Base-by-base conservation (phyloP, 1,140 invertebrate species). In the Protaetia brevitarsis region DNA sequence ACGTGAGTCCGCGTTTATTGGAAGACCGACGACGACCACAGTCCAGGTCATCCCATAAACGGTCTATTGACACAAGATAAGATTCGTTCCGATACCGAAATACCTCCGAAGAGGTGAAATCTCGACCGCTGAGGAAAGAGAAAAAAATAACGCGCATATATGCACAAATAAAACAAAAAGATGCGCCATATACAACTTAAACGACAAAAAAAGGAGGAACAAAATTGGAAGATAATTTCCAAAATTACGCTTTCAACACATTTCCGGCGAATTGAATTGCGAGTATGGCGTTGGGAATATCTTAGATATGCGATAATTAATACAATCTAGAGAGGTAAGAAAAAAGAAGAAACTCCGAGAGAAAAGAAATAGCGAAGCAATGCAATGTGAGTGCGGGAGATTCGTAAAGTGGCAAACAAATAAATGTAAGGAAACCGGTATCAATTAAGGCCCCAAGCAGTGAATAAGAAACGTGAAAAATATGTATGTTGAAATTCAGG, bases 41-140 rank as follows among this genome's bases (percentile, higher is more conserved):
- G 41, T 51, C 41, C 41, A 51, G 41, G 41, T 51, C 41, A 51
- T 51, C 41, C 41, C 41, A 51, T 51, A 51, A 51, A 51, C 41
- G 41, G 41, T 51, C 41, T 51, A 51, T 51, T 51, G 41, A 51
- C 41, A 51, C 41, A 51, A 51, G 41, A 51, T 51, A 51, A 51
- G 41, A 51, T 51, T 51, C 41, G 26, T 23, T 51, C 41, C 41
- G 41, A 51, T 51, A 51, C 41, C 41, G 1, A 51, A 51, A 51
- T 51, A 51, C 41, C 41, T 51, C 19, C 41, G 41, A 51, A 23
- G 26, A 51, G 41, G 41, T 51, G 41, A 51, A 51, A 51, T 23
- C 26, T 51, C 41, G 26, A 51, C 41, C n/a, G n/a, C n/a, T n/a
- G 26, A 16, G 41, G 26, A 51, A 51, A 51, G 16, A 45, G 26